Evolutionary conservation across 2,797 vertebrate species (phyloP).

Genomic region (Paratrypauchen microcephalus): DNA sequence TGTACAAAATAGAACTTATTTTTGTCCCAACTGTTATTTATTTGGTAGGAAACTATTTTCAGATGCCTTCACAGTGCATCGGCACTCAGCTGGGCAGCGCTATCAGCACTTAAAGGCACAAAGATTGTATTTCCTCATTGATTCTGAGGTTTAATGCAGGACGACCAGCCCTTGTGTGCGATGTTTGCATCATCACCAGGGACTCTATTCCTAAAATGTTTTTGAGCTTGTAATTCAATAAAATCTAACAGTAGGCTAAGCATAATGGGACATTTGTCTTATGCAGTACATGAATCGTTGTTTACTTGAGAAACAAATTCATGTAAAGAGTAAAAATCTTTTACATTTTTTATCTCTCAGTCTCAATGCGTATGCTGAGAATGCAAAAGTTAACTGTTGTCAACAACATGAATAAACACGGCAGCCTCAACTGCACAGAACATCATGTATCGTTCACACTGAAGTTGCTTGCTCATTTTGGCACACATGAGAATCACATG

Average conservation of each 20-base stretch:
- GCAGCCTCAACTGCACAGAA: slow-evolving; percentile 18
- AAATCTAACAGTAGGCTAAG: background rate
- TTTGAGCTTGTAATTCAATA: background rate
- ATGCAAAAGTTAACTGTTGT: background rate
- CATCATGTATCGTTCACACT: slow-evolving; percentile 23
- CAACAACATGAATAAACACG: slow-evolving; percentile 16
- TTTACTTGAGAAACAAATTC: background rate
- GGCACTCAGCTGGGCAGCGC: slow-evolving; percentile 20
- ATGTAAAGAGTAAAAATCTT: too few species aligned
- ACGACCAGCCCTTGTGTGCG: slow-evolving; percentile 6
- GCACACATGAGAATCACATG: background rate
- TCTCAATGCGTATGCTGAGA: slow-evolving; percentile 11
- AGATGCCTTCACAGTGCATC: slow-evolving; percentile 17
- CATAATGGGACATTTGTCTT: background rate
- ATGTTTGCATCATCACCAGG: background rate
- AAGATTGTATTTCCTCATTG: slow-evolving; percentile 29
- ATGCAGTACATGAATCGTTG: too few species aligned
- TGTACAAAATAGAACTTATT: background rate
- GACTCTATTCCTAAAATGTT: background rate
- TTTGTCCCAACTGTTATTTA: background rate
- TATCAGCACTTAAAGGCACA: slow-evolving; percentile 9
- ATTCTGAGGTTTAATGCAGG: slow-evolving; percentile 8
- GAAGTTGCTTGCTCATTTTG: background rate
- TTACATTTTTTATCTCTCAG: too few species aligned
- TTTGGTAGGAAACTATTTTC: slow-evolving; percentile 7